A percentile compares a stretch with the other conserved stretches of the same genome.
phyloP scores from a whole-genome alignment of 2,888 invertebrate species.

The Aspidiotus rigidus region DNA sequence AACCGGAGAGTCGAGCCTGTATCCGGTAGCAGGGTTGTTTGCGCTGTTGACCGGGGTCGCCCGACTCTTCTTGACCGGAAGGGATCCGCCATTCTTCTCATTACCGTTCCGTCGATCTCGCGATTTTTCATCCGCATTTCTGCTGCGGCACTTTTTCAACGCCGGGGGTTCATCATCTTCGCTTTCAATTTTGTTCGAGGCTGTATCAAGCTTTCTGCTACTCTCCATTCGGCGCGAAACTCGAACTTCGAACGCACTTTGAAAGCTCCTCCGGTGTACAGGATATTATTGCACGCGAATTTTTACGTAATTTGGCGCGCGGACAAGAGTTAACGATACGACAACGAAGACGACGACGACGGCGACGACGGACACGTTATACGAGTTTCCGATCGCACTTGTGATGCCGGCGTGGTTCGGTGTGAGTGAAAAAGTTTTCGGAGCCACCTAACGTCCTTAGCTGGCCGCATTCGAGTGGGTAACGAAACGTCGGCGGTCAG shows the following conservation, averaged over 20 bases:
- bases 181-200: neutral
- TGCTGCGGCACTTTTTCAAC: constrained; percentile 40
- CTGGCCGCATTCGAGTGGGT: constrained; percentile 33
- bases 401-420: constrained; percentile 25
- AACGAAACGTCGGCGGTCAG: constrained; percentile 31
- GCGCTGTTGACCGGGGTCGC: neutral
- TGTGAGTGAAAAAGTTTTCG: constrained; percentile 24
- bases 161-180: constrained; percentile 37
- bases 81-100: neutral
- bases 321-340: neutral
- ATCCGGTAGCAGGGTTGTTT: neutral
- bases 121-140: constrained; percentile 36
- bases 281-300: neutral
- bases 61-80: neutral
- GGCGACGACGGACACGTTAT: constrained; percentile 24
- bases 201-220: neutral
- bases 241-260: neutral
- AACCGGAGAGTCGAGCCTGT: neutral
- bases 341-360: neutral
- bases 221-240: neutral
- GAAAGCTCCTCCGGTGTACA: too few relatives aligned
- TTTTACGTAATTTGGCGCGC: neutral
- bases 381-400: constrained; percentile 31
- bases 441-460: constrained; percentile 33
- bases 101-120: constrained; percentile 29